Percentiles rank a stretch among this genome's conserved stretches.
phyloP scores from a whole-genome alignment of 2,888 invertebrate species.

The Stenoptilia bipunctidactyla region DNA sequence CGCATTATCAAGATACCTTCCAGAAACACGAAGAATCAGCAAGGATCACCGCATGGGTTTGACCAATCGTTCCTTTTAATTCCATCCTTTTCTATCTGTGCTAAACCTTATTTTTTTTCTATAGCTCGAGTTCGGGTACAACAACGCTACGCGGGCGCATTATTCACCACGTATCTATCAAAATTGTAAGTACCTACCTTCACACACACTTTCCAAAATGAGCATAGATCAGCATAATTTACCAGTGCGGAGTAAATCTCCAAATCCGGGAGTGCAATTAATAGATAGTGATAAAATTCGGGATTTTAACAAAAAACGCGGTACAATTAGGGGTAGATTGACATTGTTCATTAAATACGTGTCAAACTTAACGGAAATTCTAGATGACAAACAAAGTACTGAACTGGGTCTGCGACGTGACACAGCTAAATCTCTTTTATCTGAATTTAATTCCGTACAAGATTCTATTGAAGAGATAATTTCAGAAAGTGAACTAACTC shows the following conservation, averaged over 20 bases:
- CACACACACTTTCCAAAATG: background rate
- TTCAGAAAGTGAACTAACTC: constrained; percentile 1
- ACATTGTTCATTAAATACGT: background rate
- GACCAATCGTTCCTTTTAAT: too few relatives aligned
- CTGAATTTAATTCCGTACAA: constrained; percentile 2
- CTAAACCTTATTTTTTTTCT: too few relatives aligned
- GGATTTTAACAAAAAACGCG: background rate
- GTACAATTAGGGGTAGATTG: background rate
- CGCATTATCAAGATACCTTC: too few relatives aligned
- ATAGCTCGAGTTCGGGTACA: too few relatives aligned
- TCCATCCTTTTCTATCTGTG: too few relatives aligned
- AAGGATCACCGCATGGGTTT: too few relatives aligned
- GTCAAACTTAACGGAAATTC: background rate
- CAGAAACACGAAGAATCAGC: too few relatives aligned
- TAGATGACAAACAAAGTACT: constrained; percentile 1
- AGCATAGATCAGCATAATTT: constrained; percentile 1
- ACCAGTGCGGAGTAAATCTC: background rate
- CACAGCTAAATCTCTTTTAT: constrained; percentile 1
- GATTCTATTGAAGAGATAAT: constrained; percentile 1
- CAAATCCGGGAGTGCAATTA: background rate
- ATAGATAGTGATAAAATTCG: background rate
- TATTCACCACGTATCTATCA: background rate
- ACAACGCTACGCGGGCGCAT: too few relatives aligned
- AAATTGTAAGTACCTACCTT: constrained; percentile 1
- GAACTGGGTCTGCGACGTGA: background rate